Conservation (phyloP, 1,140 invertebrate species). For the Aplysia californica region DNA sequence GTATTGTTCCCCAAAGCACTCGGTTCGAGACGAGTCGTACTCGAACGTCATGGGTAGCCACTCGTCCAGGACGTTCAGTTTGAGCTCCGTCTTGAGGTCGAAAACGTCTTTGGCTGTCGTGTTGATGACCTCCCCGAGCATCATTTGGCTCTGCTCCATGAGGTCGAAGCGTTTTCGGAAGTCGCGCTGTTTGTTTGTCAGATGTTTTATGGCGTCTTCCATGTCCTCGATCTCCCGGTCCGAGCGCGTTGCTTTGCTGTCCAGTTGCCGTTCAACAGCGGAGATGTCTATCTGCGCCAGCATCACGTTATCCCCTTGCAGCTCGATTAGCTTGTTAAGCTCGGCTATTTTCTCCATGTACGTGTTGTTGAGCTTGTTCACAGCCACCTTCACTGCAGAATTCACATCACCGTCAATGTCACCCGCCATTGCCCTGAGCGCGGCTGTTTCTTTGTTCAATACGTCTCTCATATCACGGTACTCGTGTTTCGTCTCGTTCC, state of each 20-base stretch:
- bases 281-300: slow-evolving; percentile 30
- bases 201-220: slow-evolving; percentile 9
- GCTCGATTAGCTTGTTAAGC: slow-evolving; percentile 1
- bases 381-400: background rate
- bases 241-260: slow-evolving; percentile 19
- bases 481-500: slow-evolving; percentile 36
- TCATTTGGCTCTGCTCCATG: background rate
- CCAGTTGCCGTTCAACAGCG: slow-evolving; percentile 19
- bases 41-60: slow-evolving; percentile 54
- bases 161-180: slow-evolving; percentile 17
- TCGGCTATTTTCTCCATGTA: slow-evolving; percentile 10
- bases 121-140: slow-evolving; percentile 10
- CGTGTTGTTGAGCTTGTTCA: slow-evolving; percentile 20
- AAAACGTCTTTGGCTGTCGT: slow-evolving; percentile 9
- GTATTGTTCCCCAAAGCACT: slow-evolving; percentile 52
- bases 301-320: slow-evolving; percentile 26
- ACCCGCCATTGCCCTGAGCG: background rate
- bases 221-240: slow-evolving; percentile 21
- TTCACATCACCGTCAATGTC: slow-evolving; percentile 19
- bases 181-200: slow-evolving; percentile 24
- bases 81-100: slow-evolving; percentile 31
- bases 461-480: slow-evolving; percentile 30
- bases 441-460: slow-evolving; percentile 22
- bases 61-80: slow-evolving; percentile 32
- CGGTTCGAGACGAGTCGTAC: slow-evolving; percentile 36